These are phyloP conservation scores for Leucophenga maculata DNA, from an alignment of 2,888 invertebrate genomes.

Conservation along the genomic window DNA sequence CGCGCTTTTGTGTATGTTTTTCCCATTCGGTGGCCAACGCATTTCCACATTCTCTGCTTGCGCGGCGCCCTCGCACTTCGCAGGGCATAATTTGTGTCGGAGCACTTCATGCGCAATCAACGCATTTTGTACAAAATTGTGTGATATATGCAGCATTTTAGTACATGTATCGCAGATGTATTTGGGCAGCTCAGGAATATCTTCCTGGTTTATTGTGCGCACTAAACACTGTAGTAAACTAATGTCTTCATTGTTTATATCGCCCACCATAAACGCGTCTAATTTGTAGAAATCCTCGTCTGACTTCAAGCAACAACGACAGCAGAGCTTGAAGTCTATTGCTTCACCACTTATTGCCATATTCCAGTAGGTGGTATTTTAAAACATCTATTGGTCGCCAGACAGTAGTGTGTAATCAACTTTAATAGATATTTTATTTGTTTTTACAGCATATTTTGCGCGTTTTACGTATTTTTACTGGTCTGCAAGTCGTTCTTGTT, in stretches of 20 bases:
- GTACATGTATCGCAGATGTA: slow-evolving; percentile 62
- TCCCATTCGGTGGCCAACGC: not conserved
- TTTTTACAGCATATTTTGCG: not conserved
- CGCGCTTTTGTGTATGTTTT: not conserved
- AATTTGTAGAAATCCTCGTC: slow-evolving; percentile 61
- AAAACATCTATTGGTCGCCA: slow-evolving; percentile 17
- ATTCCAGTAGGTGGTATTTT: slow-evolving; percentile 24
- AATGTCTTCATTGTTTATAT: slow-evolving; percentile 44
- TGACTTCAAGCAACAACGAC: slow-evolving; percentile 64
- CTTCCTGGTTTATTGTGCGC: slow-evolving; percentile 57
- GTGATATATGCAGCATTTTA: slow-evolving; percentile 59
- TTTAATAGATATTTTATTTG: slow-evolving; percentile 36
- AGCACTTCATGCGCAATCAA: slow-evolving; percentile 62
- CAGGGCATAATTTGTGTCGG: slow-evolving; percentile 49
- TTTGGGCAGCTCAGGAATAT: slow-evolving; percentile 52
- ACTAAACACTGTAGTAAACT: slow-evolving; percentile 57
- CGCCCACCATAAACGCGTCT: slow-evolving; percentile 49
- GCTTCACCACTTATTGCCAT: slow-evolving; percentile 37
- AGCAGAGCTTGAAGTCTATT: slow-evolving; percentile 55
- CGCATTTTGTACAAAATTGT: slow-evolving; percentile 61
- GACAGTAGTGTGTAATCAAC: slow-evolving; percentile 22
- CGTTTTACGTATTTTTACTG: not conserved
- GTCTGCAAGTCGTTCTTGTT: not conserved
- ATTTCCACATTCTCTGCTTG: slow-evolving; percentile 3
- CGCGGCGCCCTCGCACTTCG: slow-evolving; percentile 13